Evolutionary conservation across 2,797 vertebrate genomes (phyloP), one percentile per base, ranked within the genome.

Genomic region (Hybognathus amarus): DNA sequence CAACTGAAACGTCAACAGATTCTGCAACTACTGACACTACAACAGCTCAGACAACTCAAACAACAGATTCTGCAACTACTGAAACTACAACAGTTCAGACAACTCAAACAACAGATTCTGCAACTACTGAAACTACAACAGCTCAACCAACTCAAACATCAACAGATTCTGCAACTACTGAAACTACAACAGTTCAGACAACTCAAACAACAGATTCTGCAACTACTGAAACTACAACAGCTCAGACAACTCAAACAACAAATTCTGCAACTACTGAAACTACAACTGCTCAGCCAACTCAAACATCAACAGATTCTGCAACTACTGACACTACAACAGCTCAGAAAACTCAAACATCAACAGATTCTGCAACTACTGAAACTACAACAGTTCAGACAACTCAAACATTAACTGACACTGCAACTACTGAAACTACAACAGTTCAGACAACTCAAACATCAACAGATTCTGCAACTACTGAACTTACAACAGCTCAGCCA

Each of bases 221-320:
- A 56, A 56, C 52, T 4, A 3, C 52, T 4, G 52, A 54, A 54
- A 3, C 6, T 8, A 8, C 18, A 20, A 52, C 42, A 12, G 11
- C 0, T 12, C 42, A 0, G 11, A 0, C 8, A 54, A 54, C 52
- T 10, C 0, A 0, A 5, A 12, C 54, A 56, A 1, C 54, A 56
- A 4, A 22, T 0, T 10, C 22, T 56, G 5, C 54, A 56, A 56
- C 54, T 5, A 5, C 54, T 5, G 54, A 5, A 56, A 5, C 0
- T 1, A 4, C 42, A 12, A 12, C 42, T 1, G 11, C 0, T 12
- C 42, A 1, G 11, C 0, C 22, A 56, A 24, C 54, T 56, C 0
- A 0, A 12, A n/a, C 22, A n/a, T 5, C 54, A 24, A 1, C 22
- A 0, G 22, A 2, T 4, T 0, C 54, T 56, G 1, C 9, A 56